These are phyloP conservation scores for Cydia fagiglandana DNA, from an alignment of 1,140 invertebrate species.

Conservation along the genomic window DNA sequence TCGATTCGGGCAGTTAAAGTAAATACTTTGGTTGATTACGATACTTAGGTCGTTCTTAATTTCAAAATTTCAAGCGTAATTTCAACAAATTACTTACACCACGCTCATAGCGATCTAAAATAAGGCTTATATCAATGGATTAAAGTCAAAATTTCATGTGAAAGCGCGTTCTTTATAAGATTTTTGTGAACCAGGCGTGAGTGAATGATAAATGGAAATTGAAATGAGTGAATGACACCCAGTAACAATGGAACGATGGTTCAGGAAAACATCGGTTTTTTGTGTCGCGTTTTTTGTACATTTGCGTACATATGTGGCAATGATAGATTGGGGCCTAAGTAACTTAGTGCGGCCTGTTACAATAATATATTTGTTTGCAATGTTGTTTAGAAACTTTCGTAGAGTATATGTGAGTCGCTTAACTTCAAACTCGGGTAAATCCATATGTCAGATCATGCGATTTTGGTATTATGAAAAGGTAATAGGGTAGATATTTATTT, in stretches of 20 bases:
- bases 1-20: neutral
- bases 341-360: neutral
- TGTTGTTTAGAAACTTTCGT: neutral
- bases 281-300: neutral
- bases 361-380: neutral
- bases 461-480: no score
- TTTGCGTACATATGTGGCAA: neutral
- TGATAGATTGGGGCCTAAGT: neutral
- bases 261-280: neutral
- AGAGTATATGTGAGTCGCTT: no score
- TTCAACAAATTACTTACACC: neutral
- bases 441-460: no score
- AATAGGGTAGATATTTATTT: no score
- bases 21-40: neutral
- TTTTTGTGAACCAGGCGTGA: neutral
- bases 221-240: neutral
- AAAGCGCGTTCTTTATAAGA: neutral
- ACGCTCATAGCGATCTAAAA: neutral
- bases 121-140: neutral
- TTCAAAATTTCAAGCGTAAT: neutral
- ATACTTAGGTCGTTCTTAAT: neutral
- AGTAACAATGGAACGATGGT: neutral
- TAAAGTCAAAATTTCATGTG: neutral
- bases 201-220: slow-evolving; percentile 2
- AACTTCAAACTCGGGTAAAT: no score